Evolutionary conservation across 2,797 vertebrate genomes (phyloP), one percentile per base, ranked within the genome.

Genomic region (Hafferia zeledoni): DNA sequence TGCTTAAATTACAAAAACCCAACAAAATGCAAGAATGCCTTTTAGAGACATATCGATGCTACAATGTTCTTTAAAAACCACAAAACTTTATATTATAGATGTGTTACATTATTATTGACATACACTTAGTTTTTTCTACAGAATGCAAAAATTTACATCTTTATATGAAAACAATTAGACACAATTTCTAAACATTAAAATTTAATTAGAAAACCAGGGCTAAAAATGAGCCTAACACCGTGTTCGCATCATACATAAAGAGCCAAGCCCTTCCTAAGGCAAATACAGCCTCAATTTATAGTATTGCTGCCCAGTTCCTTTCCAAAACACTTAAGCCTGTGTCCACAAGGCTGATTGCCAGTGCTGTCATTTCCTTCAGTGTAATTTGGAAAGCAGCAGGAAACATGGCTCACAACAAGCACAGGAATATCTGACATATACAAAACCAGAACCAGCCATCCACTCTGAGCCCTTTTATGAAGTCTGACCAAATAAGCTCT

Each of bases 291-390:
- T 59, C 64, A 35, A 19, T 19, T 85, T n/a, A 71, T 17, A 86
- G 17, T n/a, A 84, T 2, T 3, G 2, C 22, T 33, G 64, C 56
- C 71, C 61, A 57, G 60, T 24, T 93, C 70, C 91, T 44, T 72
- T 89, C 64, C 63, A 83, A 83, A 94, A 83, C 3, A 76, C 44
- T 72, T n/a, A 47, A 63, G 47, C 13, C 23, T 83, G 14, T 28
- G 39, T 83, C 72, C 69, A 65, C 60, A 47, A 63, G 19, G 69
- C 74, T 53, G 79, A 76, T 60, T 0, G 0, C 17, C 82, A 83
- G 50, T 31, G 53, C 55, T 67, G 64, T 92, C 44, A 91, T 35
- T 94, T 95, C 89, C 91, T 94, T 69, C 82, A 70, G 47, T 5
- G 44, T 15, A 69, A 72, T 68, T 35, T 5, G 6, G 64, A 93